These are phyloP conservation scores for Silurus lanzhouensis DNA, from an alignment of 2,797 vertebrate species.

Conservation along the genomic window DNA sequence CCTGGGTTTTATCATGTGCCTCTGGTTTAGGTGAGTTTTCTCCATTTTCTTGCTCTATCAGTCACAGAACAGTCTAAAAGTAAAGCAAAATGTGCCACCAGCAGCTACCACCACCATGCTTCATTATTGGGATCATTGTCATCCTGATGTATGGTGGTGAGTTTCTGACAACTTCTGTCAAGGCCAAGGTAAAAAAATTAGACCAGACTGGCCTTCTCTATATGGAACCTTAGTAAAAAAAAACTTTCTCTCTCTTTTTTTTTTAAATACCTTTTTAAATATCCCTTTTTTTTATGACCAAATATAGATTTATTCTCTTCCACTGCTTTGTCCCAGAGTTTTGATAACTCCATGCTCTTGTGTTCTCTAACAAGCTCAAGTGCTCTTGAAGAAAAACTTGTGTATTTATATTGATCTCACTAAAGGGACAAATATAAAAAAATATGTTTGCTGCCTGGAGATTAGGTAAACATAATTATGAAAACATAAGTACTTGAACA, in stretches of 20 bases:
- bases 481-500: neutral
- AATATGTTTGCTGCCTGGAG: neutral
- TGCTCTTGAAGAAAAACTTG: too few relatives aligned
- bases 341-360: neutral
- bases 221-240: neutral
- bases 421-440: neutral
- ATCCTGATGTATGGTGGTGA: neutral
- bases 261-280: neutral
- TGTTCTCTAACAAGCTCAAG: neutral
- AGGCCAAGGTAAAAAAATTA: neutral
- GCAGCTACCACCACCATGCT: constrained; percentile 1
- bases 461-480: neutral
- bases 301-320: neutral
- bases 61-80: neutral
- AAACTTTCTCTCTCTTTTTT: neutral
- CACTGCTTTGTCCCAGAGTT: neutral
- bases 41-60: neutral
- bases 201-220: neutral
- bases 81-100: neutral
- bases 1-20: neutral
- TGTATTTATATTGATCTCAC: neutral
- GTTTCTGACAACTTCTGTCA: neutral
- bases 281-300: neutral
- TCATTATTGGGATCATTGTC: neutral
- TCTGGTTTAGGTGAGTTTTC: neutral